Conservation (phyloP, 2,888 invertebrate genomes). For the Rosalia funebris region DNA sequence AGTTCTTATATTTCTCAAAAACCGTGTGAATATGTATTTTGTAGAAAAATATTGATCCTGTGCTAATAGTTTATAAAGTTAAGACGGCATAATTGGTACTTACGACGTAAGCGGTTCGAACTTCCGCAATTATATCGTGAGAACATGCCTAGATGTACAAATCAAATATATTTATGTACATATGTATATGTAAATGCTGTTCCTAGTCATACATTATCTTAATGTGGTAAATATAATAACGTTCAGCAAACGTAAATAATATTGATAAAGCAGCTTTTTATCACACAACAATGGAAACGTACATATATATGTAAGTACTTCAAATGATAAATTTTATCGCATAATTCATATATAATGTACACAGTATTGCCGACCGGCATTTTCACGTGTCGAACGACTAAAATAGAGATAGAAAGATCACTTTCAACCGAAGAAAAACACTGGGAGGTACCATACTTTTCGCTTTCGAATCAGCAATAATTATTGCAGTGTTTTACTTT, state of each 20-base stretch:
- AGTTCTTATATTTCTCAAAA: too few species aligned
- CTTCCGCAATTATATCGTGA: neutral
- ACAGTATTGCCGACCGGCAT: neutral
- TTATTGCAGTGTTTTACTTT: conserved; percentile 2
- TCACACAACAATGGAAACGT: neutral
- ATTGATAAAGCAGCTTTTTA: neutral
- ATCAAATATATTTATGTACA: neutral
- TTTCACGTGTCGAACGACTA: neutral
- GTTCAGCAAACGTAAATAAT: neutral
- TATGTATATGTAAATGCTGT: too few species aligned
- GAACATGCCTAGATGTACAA: neutral
- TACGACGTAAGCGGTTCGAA: neutral
- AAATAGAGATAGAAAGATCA: too few species aligned
- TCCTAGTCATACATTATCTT: too few species aligned
- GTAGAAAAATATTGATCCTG: neutral
- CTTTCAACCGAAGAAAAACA: neutral
- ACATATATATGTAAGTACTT: neutral
- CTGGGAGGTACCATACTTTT: neutral
- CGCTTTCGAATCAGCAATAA: conserved; percentile 8
- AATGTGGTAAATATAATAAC: neutral
- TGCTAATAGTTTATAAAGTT: neutral
- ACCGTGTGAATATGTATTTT: neutral
- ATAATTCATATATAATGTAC: neutral
- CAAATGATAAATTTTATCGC: neutral
- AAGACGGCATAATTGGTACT: neutral